Percentiles rank a stretch among this genome's conserved stretches.
Conservation (phyloP, 2,113 vertebrate species). For the Pimephales promelas region DNA sequence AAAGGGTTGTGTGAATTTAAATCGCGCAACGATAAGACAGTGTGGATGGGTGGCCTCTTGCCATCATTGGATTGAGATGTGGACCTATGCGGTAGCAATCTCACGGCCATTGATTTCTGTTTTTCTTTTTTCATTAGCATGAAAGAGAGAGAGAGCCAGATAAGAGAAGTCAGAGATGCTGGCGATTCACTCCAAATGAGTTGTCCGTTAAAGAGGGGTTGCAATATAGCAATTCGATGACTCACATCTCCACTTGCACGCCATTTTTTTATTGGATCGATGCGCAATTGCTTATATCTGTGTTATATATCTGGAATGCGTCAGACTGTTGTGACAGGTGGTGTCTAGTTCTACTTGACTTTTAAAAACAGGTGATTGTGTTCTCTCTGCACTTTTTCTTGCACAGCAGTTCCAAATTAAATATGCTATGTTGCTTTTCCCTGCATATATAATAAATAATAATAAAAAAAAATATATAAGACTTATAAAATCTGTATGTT, state of each 20-base stretch:
- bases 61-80: constrained; percentile 63
- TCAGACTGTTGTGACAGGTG: background rate
- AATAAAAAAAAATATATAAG: too few species aligned
- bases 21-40: constrained; percentile 55
- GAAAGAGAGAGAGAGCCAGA: constrained; percentile 19
- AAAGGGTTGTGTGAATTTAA: constrained; percentile 53
- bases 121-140: constrained; percentile 40
- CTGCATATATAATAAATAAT: too few species aligned
- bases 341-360: background rate
- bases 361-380: background rate
- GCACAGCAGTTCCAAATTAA: background rate
- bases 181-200: constrained; percentile 51
- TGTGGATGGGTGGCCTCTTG: constrained; percentile 7
- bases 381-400: background rate
- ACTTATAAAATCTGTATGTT: too few species aligned
- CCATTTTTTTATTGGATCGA: constrained; percentile 71
- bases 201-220: constrained; percentile 58
- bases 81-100: constrained; percentile 43
- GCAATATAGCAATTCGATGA: constrained; percentile 50
- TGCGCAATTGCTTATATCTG: constrained; percentile 29
- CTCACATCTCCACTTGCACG: constrained; percentile 46
- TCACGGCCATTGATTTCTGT: constrained; percentile 65
- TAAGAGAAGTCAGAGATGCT: constrained; percentile 53
- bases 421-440: background rate
- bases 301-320: constrained; percentile 38